Evolutionary conservation across 2,888 invertebrate genomes (phyloP).

Genomic region (Allolobophora icterica): DNA sequence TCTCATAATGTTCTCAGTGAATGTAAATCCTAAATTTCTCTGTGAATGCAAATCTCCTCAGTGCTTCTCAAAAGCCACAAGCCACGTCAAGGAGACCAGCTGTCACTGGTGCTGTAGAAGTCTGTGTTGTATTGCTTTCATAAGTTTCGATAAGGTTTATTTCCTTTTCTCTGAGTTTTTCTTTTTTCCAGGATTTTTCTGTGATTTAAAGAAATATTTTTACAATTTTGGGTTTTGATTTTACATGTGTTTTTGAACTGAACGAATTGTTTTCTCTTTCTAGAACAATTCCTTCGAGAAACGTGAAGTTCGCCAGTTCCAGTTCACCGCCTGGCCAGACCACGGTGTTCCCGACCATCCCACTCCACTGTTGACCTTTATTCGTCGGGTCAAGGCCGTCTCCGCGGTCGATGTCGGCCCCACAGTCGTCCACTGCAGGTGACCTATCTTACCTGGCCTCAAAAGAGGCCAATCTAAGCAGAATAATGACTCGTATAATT

Average conservation of each 20-base stretch:
- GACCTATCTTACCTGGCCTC: not conserved
- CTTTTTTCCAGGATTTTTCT: not conserved
- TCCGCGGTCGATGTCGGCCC: slow-evolving; percentile 89
- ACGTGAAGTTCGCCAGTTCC: slow-evolving; percentile 93
- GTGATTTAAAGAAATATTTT: not conserved
- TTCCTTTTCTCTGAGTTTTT: not conserved
- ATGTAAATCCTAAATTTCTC: no score
- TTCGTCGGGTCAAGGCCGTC: slow-evolving; percentile 82
- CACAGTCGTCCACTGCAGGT: slow-evolving; percentile 87
- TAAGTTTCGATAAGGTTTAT: no score
- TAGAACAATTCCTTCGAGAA: slow-evolving; percentile 68
- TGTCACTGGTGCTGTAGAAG: no score
- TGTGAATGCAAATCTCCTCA: no score
- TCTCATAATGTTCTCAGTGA: no score
- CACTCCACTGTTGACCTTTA: slow-evolving; percentile 95
- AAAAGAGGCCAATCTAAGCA: no score
- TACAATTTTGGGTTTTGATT: not conserved
- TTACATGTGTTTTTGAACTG: not conserved
- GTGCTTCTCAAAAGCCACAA: no score
- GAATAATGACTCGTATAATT: no score
- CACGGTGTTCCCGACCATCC: slow-evolving; percentile 98
- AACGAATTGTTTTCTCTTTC: not conserved
- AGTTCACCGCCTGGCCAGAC: slow-evolving; percentile 99
- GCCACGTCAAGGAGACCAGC: no score
- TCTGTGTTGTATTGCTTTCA: no score